phyloP scores from a whole-genome alignment of 1,140 invertebrate species.

The Pogonomyrmex barbatus region DNA sequence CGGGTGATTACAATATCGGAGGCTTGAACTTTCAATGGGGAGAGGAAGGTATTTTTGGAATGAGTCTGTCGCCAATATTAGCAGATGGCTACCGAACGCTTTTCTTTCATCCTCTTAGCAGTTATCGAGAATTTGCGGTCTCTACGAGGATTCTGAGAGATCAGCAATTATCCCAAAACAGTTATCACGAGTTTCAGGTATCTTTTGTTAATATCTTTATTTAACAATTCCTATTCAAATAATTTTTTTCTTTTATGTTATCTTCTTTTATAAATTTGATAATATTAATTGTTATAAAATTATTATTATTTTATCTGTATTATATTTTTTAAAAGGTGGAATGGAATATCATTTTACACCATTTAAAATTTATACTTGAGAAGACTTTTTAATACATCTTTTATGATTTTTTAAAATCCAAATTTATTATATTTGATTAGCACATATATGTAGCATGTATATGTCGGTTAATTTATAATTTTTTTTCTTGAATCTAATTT shows the following conservation, averaged over 20 bases:
- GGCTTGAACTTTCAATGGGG: slow-evolving; percentile 94
- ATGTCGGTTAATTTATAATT: neutral
- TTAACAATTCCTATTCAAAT: neutral
- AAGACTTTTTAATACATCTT: no score
- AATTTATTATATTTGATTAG: neutral
- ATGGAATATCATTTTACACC: no score
- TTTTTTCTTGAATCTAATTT: neutral
- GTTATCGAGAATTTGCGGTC: slow-evolving; percentile 91
- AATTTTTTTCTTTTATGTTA: neutral
- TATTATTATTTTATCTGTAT: neutral
- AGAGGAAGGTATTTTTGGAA: slow-evolving; percentile 93
- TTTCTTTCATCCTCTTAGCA: slow-evolving; percentile 92
- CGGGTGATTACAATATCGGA: slow-evolving; percentile 92
- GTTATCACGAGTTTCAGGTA: slow-evolving; percentile 90
- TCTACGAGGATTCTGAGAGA: slow-evolving; percentile 91
- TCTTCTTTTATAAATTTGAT: neutral
- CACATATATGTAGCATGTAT: neutral
- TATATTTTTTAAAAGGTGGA: neutral
- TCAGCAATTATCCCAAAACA: slow-evolving; percentile 88
- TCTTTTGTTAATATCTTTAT: neutral
- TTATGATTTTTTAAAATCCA: no score
- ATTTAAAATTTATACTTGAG: no score
- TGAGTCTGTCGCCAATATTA: slow-evolving; percentile 89
- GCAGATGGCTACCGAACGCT: slow-evolving; percentile 89
- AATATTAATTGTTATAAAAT: neutral